phyloP scores from a whole-genome alignment of 1,140 invertebrate species.

The Radopholus similis region DNA sequence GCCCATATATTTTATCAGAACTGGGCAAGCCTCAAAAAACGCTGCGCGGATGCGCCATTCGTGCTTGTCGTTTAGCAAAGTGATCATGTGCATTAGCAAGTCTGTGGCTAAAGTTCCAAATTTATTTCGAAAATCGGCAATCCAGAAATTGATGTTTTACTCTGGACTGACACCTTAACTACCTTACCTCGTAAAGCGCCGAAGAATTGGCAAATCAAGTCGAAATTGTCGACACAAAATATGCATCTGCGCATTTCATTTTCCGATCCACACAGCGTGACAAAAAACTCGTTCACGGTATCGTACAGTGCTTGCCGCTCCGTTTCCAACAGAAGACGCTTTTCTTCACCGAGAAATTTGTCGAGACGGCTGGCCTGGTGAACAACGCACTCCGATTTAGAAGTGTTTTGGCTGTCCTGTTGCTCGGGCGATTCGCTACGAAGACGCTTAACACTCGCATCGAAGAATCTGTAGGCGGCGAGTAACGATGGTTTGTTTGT shows the following conservation, averaged over 20 bases:
- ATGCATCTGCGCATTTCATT: conserved; percentile 36
- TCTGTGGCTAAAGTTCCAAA: conserved; percentile 16
- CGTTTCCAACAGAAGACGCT: conserved; percentile 2
- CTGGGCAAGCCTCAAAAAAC: conserved; percentile 38
- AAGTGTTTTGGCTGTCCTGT: neutral
- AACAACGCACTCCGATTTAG: neutral
- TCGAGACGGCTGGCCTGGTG: conserved; percentile 6
- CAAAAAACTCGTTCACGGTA: conserved; percentile 38
- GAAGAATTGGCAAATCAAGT: conserved; percentile 41
- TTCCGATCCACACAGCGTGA: conserved; percentile 36
- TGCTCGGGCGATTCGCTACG: conserved; percentile 12
- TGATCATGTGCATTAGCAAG: conserved; percentile 48
- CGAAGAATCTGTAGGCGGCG: conserved; percentile 22
- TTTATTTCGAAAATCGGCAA: conserved; percentile 20
- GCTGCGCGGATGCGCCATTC: conserved; percentile 41
- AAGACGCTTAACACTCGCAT: conserved; percentile 20
- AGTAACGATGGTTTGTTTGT: neutral
- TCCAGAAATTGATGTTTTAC: neutral
- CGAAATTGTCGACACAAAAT: conserved; percentile 28
- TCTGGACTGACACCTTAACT: neutral
- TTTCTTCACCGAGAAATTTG: conserved; percentile 29
- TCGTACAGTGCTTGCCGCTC: conserved; percentile 14
- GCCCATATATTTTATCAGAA: conserved; percentile 28
- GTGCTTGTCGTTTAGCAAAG: conserved; percentile 38
- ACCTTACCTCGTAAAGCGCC: conserved; percentile 31